Percentiles rank a stretch among this genome's conserved stretches.
These are phyloP conservation scores for Cossypha niveicapilla DNA, from an alignment of 2,797 vertebrate species.

Conservation along the genomic window DNA sequence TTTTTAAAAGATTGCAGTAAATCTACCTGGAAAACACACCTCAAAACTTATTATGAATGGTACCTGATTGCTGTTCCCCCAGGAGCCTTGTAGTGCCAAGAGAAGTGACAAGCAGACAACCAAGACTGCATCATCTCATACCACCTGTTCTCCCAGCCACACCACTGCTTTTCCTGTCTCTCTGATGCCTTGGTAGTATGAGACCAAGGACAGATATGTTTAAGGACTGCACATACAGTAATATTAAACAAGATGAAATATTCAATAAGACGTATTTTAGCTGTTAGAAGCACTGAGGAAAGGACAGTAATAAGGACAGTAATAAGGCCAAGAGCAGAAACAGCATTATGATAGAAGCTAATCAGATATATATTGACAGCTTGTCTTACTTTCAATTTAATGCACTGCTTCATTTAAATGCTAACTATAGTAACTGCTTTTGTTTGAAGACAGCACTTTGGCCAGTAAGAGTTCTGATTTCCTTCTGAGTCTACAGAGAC, in stretches of 20 bases:
- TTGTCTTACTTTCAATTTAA: not conserved
- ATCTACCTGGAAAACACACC: not conserved
- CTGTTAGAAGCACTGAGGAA: not conserved
- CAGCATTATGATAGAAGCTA: not conserved
- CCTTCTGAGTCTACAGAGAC: not conserved
- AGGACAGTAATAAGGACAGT: not conserved
- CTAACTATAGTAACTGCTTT: not conserved
- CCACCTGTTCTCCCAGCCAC: not conserved
- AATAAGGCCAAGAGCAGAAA: not conserved
- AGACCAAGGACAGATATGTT: not conserved
- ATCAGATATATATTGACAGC: not conserved
- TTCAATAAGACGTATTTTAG: not conserved
- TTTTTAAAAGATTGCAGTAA: not conserved
- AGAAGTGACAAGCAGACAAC: not conserved
- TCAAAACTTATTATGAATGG: not conserved
- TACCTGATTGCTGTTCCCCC: not conserved
- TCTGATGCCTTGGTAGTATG: rapidly evolving
- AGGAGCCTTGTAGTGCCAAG: not conserved
- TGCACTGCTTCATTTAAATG: not conserved
- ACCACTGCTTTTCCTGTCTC: not conserved
- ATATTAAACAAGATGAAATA: not conserved
- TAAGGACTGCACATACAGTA: not conserved
- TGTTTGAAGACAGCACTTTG: not conserved
- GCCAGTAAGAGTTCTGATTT: not conserved
- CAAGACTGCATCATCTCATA: not conserved